Base-by-base conservation (phyloP, 2,113 vertebrate genomes). In the Oplegnathus fasciatus region DNA sequence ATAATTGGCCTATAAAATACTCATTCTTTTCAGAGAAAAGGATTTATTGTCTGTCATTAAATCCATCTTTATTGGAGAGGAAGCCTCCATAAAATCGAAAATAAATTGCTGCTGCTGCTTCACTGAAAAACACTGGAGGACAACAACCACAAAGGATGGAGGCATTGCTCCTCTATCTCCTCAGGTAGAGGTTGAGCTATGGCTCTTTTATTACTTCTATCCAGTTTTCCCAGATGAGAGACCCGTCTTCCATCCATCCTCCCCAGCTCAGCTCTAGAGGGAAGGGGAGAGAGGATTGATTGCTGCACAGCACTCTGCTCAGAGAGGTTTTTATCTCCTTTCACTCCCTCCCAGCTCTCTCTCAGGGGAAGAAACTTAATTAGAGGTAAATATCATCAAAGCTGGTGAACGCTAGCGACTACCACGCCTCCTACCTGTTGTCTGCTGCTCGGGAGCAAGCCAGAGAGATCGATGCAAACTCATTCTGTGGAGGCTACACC, bases 361-460 rank as follows among this genome's bases (percentile, higher is more conserved):
- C 91, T 84, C 85, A 54, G 26, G 90, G 94, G 92, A 90, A 88
- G 82, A 91, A 94, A 94, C 92, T 94, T 96, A 94, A 96, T 95
- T 95, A 96, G 94, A 95, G 91, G 90, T 94, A 96, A 96, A 95
- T 94, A 96, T 95, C 93, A 94, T 95, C 94, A 95, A 93, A 95
- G 93, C 88, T 83, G 74, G 62, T 80, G 84, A 90, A 80, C 20
- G 42, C 83, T 55, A 78, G 86, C 28, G 32, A 86, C 78, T 54
- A 77, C 84, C 91, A 86, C 78, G 13, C 87, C 88, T 89, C 76
- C 85, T 81, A 89, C 91, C 91, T 91, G 92, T 91, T 89, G 86
- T 89, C 86, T 87, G 78, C 76, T 65, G 86, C 88, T 80, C 54
- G 2, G 48, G 61, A 78, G 67, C 74, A 44, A 71, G 84, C 75